Evolutionary conservation across 2,797 vertebrate species (phyloP).

Genomic region (Eidolon dupreanum): DNA sequence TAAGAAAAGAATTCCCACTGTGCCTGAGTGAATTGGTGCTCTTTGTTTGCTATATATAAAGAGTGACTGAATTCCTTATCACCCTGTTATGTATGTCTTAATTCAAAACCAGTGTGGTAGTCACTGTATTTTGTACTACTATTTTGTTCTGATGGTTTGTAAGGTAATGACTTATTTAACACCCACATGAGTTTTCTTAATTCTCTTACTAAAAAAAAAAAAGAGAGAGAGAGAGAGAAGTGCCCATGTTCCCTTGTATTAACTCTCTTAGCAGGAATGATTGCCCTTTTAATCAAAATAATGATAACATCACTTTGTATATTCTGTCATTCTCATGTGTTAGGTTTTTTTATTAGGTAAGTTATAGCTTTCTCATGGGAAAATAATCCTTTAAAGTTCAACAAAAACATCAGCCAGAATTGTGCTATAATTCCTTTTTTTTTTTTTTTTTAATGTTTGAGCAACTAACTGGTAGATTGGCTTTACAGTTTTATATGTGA

Average conservation of each 20-base stretch:
- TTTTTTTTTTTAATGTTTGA: not conserved
- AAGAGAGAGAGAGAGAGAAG: not conserved
- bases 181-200: not conserved
- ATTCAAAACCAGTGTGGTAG: conserved; percentile 6
- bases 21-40: not conserved
- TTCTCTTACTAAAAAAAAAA: not conserved
- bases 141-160: not conserved
- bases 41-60: not conserved
- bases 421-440: not conserved
- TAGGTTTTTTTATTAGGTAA: not conserved
- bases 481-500: not conserved
- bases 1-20: not conserved
- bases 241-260: not conserved
- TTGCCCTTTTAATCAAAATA: conserved; percentile 31
- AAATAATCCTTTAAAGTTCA: conserved; percentile 38
- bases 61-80: not conserved
- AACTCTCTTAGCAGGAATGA: conserved; percentile 30
- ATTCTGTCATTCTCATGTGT: not conserved
- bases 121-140: not conserved
- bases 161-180: not conserved
- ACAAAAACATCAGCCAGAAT: not conserved
- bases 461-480: not conserved
- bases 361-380: not conserved
- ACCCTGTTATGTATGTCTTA: not conserved
- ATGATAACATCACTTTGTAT: not conserved